Base-by-base conservation (phyloP, 2,113 vertebrate species). In the Heliornis fulica region DNA sequence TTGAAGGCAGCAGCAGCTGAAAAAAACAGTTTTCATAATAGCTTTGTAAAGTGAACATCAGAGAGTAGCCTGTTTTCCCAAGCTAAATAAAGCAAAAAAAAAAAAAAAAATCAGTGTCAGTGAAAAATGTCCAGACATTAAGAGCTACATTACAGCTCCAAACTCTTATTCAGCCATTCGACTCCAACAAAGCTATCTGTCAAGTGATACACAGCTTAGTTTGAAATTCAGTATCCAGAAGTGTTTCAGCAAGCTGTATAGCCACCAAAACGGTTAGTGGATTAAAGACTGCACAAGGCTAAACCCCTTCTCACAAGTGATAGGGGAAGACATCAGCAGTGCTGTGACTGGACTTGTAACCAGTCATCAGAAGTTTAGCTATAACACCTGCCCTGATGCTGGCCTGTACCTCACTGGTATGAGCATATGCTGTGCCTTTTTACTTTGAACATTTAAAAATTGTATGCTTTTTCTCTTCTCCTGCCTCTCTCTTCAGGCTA, bases 21-120 rank as follows among this genome's bases (percentile, higher is more conserved):
- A 82, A 86, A 32, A 16, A 50, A 28, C n/a, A 36, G 28, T 43
- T 88, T 80, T 88, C 69, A 40, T 45, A 90, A 90, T 50, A 88
- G 38, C 45, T 74, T 86, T 94, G 81, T 72, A 78, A 92, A 95
- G 75, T 40, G 71, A 88, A 93, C 3, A 0, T 80, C 75, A 82
- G 26, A 41, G 38, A 57, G 15, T 57, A 74, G 38, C 48, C 66
- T 63, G 14, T 57, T 77, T 80, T 83, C 25, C 40, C 21, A 66
- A 61, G 26, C 74, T 87, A 90, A 79, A 78, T 83, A 94, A 90
- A 95, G 79, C 43, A 90, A 64, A 91, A 75, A 10, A 25, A n/a
- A 43, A 43, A 43, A 43, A n/a, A n/a, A n/a, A 51, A 51, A 51
- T 51, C 53, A 32, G 59, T 71, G 46, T 54, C 72, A 56, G 40